Evolutionary conservation across 2,113 vertebrate genomes (phyloP), one percentile per base, ranked within the genome.

Genomic region (Martes martes): DNA sequence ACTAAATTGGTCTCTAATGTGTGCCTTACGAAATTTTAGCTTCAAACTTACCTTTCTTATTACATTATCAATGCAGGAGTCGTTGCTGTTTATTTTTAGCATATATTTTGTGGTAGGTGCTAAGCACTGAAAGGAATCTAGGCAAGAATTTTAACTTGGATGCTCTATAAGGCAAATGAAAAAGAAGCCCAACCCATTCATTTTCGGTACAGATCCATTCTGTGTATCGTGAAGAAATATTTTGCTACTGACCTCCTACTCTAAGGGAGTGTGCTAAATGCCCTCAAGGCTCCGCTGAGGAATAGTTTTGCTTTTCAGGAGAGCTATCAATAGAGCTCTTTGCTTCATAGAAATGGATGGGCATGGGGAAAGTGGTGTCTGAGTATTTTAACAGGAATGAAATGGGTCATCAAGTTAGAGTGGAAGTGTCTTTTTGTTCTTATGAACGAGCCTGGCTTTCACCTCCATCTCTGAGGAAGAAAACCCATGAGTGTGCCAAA

Each of bases 31-130:
- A 80, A 90, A 50, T 83, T 91, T 95, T 65, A 92, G 7, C 18
- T 96, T 88, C 71, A 76, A 69, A 84, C 52, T 92, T 97, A 90
- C 84, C 76, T 93, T 96, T 92, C 42, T 76, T 85, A 63, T 83
- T 81, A 4, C 13, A 79, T 94, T 92, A 88, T 91, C 80, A 59
- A 55, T 79, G 15, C n/a, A 92, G 86, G 65, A 79, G 23, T 31
- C 63, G 4, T 80, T 82, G 93, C 19, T 89, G 2, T 69, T 93
- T 96, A 97, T 94, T 95, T 96, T 88, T 81, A 93, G 71, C 39
- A 36, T 39, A 23, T 47, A 86, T n/a, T 95, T 89, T 91, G 39
- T 96, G 65, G 65, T 86, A 79, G 59, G 28, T 91, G 24, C 31
- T 83, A 92, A 69, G 33, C 23, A 50, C 26, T 65, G 55, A 93